Evolutionary conservation across 92 coral and sea anemone species (phyloP).

Genomic region (Zoanthus sociatus): DNA sequence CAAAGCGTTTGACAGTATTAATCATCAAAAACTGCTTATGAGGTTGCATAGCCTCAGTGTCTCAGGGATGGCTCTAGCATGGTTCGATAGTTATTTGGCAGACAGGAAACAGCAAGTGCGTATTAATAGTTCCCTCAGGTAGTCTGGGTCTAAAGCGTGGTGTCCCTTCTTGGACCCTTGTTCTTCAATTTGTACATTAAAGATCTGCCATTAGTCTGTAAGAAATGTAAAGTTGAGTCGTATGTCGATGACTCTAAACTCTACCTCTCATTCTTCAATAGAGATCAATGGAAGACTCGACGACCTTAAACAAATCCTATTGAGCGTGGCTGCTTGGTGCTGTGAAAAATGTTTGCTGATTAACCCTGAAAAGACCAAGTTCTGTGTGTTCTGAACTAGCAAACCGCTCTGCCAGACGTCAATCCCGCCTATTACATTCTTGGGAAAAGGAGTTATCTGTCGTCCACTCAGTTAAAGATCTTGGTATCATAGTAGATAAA

Average conservation of each 20-base stretch:
- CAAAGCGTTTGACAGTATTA: conserved; percentile 28
- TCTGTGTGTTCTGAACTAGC: neutral
- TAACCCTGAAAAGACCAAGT: too few relatives aligned
- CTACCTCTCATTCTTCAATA: conserved; percentile 25
- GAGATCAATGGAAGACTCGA: conserved; percentile 6
- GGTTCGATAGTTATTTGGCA: neutral
- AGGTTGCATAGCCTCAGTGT: neutral
- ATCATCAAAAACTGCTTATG: neutral
- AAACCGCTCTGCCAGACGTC: neutral
- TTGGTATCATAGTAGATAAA: neutral
- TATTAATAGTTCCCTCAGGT: neutral
- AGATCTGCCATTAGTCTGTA: neutral
- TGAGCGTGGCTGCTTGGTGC: conserved; percentile 29
- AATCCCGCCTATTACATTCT: neutral
- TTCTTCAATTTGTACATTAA: conserved; percentile 4
- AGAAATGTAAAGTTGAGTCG: neutral
- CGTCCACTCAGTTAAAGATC: neutral
- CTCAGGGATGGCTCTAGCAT: neutral
- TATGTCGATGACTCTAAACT: conserved; percentile 7
- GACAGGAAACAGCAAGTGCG: neutral
- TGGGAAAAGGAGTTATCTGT: neutral
- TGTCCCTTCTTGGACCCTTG: neutral
- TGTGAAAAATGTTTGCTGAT: conserved; percentile 16
- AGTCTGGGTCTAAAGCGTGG: neutral
- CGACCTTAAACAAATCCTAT: conserved; percentile 15